These are phyloP conservation scores for Trogon surrucura DNA, from an alignment of 2,113 vertebrate species.

Conservation along the genomic window DNA sequence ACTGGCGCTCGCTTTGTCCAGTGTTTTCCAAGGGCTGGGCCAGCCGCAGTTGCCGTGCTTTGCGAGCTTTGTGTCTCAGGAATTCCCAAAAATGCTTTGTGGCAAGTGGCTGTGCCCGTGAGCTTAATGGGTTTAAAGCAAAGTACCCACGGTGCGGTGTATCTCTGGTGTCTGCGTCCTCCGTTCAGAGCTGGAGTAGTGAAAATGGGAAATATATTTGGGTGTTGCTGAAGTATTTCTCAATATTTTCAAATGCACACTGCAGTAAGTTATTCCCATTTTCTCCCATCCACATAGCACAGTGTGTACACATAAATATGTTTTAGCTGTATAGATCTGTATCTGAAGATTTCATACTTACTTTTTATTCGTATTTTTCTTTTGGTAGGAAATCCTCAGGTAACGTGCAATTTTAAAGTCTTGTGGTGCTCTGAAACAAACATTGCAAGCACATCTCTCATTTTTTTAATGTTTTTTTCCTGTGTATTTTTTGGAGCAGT, in stretches of 20 bases:
- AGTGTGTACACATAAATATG: background rate
- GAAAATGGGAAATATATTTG: background rate
- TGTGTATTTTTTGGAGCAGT: background rate
- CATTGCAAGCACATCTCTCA: background rate
- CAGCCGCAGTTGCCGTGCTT: background rate
- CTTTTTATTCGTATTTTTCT: background rate
- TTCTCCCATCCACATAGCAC: background rate
- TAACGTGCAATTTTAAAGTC: background rate
- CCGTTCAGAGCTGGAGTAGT: background rate
- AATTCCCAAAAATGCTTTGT: background rate
- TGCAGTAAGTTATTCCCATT: background rate
- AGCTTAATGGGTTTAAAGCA: background rate
- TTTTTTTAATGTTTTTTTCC: background rate
- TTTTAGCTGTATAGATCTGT: background rate
- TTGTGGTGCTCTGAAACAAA: background rate
- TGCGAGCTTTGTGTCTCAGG: background rate
- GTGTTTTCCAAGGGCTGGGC: background rate
- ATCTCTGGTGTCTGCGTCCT: background rate
- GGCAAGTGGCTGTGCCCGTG: too few relatives aligned
- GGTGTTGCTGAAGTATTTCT: background rate
- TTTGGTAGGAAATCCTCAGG: background rate
- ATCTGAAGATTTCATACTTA: background rate
- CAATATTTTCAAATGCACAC: background rate
- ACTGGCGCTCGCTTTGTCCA: background rate
- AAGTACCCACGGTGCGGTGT: background rate